Evolutionary conservation across 2,113 vertebrate species (phyloP).

Genomic region (Hirundichthys speculiger): DNA sequence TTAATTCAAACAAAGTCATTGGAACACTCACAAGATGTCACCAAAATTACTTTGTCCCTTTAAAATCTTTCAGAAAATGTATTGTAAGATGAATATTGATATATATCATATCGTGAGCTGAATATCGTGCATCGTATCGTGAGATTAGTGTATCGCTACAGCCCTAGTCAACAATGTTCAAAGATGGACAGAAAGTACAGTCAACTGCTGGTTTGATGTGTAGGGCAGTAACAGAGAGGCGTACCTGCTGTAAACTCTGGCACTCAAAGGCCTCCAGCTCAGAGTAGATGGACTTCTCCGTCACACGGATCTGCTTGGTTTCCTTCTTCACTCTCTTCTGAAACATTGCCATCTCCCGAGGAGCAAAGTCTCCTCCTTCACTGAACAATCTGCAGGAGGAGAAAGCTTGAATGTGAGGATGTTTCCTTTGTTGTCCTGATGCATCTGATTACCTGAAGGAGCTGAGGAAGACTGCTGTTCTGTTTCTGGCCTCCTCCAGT

Average conservation of each 20-base stretch:
- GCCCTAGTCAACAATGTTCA: no score
- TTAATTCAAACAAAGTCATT: no score
- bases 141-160: no score
- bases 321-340: slow-evolving; percentile 45
- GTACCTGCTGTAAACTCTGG: slow-evolving; percentile 53
- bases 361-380: slow-evolving; percentile 61
- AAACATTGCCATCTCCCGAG: slow-evolving; percentile 49
- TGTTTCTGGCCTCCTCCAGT: slow-evolving; percentile 27
- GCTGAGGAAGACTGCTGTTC: slow-evolving; percentile 15
- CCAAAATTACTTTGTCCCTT: no score
- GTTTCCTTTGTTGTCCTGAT: neutral
- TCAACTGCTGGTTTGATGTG: neutral
- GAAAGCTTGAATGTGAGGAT: neutral
- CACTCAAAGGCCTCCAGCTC: slow-evolving; percentile 51
- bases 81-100: no score
- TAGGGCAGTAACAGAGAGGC: neutral
- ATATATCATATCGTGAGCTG: no score
- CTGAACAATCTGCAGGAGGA: slow-evolving; percentile 58
- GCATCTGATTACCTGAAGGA: slow-evolving; percentile 59
- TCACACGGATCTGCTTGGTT: slow-evolving; percentile 17
- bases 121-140: no score
- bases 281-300: slow-evolving; percentile 32
- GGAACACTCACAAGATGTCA: no score
- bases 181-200: no score
- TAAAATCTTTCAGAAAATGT: no score